A percentile compares a stretch with the other conserved stretches of the same genome.
phyloP scores from a whole-genome alignment of 2,113 vertebrate genomes.

The Laticauda colubrina region DNA sequence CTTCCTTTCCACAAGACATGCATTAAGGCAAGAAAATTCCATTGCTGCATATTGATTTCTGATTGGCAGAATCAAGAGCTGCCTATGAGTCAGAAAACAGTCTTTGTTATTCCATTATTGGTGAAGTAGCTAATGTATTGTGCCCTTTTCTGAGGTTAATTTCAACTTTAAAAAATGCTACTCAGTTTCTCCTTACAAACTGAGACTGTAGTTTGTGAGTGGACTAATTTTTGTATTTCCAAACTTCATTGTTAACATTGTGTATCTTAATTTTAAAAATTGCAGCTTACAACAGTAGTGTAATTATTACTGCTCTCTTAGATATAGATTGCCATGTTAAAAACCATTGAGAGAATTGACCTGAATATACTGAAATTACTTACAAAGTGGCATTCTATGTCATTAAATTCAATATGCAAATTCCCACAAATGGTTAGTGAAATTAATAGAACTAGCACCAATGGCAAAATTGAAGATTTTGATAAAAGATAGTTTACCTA shows the following conservation, averaged over 20 bases:
- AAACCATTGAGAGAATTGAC: constrained; percentile 2
- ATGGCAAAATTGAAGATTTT: not conserved
- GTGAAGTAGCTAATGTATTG: not conserved
- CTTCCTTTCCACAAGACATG: not conserved
- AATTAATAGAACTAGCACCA: not conserved
- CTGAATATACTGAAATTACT: not conserved
- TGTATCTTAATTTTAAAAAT: not conserved
- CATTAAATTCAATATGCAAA: not conserved
- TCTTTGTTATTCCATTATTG: not conserved
- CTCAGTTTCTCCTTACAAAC: not conserved
- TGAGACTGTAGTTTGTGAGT: not conserved
- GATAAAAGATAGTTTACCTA: not conserved
- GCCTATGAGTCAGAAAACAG: not conserved
- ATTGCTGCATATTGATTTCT: not conserved
- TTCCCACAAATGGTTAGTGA: not conserved
- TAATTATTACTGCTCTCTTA: not conserved
- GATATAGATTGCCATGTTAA: not conserved
- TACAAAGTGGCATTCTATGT: not conserved
- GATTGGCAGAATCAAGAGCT: not conserved
- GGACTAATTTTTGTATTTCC: not conserved
- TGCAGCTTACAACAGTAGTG: not conserved
- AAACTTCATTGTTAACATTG: not conserved
- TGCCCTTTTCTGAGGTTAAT: not conserved
- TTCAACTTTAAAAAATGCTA: not conserved
- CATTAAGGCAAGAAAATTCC: not conserved